Evolutionary conservation across 2,113 vertebrate species (phyloP).

Genomic region (Mustela nigripes): DNA sequence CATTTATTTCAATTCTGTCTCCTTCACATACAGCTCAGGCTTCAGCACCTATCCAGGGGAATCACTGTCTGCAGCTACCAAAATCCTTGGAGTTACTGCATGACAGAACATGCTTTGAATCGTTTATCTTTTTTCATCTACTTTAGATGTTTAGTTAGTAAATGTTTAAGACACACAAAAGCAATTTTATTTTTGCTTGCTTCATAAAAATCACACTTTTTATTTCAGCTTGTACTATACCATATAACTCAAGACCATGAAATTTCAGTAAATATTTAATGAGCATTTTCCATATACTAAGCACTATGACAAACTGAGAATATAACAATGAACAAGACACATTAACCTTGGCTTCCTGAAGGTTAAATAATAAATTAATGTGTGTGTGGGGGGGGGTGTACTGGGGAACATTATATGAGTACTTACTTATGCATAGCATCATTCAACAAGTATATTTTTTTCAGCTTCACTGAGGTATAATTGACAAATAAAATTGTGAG

Average conservation of each 20-base stretch:
- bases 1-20: background rate
- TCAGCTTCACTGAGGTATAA: background rate
- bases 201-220: slow-evolving; percentile 10
- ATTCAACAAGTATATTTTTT: background rate
- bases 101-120: background rate
- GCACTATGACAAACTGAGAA: background rate
- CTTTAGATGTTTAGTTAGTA: background rate
- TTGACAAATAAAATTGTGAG: background rate
- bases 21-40: background rate
- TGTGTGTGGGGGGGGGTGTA: background rate
- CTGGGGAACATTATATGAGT: background rate
- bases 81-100: background rate
- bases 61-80: background rate
- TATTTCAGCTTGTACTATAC: background rate
- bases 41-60: background rate
- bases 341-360: background rate
- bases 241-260: background rate
- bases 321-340: background rate
- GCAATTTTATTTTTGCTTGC: background rate
- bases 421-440: background rate
- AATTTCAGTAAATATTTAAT: slow-evolving; percentile 3
- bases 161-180: background rate
- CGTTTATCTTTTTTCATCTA: background rate
- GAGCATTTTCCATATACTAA: background rate
- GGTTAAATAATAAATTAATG: background rate